phyloP scores from a whole-genome alignment of 2,797 vertebrate species.

The Paratrypauchen microcephalus region DNA sequence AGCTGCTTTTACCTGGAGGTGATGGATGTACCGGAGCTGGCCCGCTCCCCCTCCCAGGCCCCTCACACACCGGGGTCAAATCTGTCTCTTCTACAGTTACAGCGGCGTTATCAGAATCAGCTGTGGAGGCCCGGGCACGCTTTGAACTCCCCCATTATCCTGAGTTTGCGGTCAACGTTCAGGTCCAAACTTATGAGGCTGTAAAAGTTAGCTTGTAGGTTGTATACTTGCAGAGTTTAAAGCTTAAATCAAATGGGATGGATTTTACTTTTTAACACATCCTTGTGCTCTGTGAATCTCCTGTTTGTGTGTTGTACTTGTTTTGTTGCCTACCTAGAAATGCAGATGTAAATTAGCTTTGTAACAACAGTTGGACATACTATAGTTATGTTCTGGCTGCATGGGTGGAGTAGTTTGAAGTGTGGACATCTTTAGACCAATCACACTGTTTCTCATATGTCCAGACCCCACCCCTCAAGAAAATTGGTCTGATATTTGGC shows the following conservation, averaged over 20 bases:
- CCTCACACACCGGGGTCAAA: not conserved
- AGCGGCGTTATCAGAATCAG: slow-evolving; percentile 3
- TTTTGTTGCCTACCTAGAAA: too few species aligned
- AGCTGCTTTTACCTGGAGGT: slow-evolving; percentile 8
- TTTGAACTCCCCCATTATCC: not conserved
- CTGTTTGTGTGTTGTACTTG: too few species aligned
- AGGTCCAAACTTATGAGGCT: not conserved
- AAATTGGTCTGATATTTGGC: too few species aligned
- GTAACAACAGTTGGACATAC: too few species aligned
- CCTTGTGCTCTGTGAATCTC: too few species aligned
- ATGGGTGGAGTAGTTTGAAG: too few species aligned
- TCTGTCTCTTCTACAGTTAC: slow-evolving; percentile 9
- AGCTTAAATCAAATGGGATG: not conserved
- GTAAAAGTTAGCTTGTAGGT: not conserved
- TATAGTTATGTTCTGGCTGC: too few species aligned
- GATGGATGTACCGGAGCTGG: not conserved
- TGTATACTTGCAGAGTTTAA: not conserved
- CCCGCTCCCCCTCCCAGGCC: not conserved
- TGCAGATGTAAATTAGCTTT: too few species aligned
- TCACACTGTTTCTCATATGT: too few species aligned
- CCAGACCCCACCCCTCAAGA: too few species aligned
- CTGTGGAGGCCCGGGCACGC: not conserved
- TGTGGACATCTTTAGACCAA: too few species aligned
- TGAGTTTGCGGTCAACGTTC: not conserved
- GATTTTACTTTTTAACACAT: not conserved